Evolutionary conservation across 2,113 vertebrate genomes (phyloP), one percentile per base, ranked within the genome.

Genomic region (Athene cunicularia): DNA sequence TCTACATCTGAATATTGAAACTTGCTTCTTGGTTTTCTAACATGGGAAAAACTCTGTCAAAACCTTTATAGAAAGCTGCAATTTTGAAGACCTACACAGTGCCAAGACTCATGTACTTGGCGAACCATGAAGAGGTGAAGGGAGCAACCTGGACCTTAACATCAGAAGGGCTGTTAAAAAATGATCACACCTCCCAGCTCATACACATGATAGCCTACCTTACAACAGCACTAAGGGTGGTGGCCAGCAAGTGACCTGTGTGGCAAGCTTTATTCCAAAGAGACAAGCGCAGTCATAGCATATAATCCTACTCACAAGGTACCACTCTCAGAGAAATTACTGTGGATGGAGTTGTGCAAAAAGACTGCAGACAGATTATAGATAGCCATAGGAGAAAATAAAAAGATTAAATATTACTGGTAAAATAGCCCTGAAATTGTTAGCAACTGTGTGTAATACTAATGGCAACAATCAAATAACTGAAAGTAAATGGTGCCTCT

Each of bases 151-250:
- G 28, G 52, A 59, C 13, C 8, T 60, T n/a, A 47, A 35, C 37
- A 47, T n/a, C 49, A 45, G 35, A 64, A 64, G 16, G 50, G 15
- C 32, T 71, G 15, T 45, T 77, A 66, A 58, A 64, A 62, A 59
- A 43, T 10, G 22, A 6, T 77, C 64, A 52, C 35, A 45, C 5
- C 24, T 88, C 33, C 14, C 23, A 39, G 23, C 56, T 37, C 33
- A 12, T 28, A 55, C 10, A 7, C 0, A 1, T 35, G 8, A 24
- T 24, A 4, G 5, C 43, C 52, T 45, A 6, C 15, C 17, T 35
- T 52, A 26, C 47, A 70, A 24, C 39, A 55, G 22, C 43, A 45
- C 55, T 62, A 23, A 81, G 26, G 24, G 11, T 47, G 52, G 23
- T 45, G 33, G 68, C 47, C 4, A 2, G 32, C 39, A 80, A 59